Evolutionary conservation across 2,113 vertebrate genomes (phyloP).

Genomic region (Platysternon megacephalum): DNA sequence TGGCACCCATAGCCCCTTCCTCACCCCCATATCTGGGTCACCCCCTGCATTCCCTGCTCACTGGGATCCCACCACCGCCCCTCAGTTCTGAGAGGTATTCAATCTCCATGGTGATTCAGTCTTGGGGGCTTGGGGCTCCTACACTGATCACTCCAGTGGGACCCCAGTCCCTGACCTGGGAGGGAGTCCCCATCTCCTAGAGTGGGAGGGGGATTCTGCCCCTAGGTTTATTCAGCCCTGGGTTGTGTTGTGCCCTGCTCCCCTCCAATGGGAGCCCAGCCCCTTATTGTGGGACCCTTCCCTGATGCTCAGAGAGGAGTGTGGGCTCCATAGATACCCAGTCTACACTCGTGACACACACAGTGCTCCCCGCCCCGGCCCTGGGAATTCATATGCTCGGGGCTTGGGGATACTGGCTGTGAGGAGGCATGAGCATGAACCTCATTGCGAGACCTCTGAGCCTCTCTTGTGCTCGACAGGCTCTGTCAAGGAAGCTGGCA

Average conservation of each 20-base stretch:
- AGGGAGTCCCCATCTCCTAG: background rate
- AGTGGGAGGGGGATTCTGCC: background rate
- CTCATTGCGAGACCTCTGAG: background rate
- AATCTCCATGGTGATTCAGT: background rate
- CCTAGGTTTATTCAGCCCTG: background rate
- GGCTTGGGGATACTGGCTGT: background rate
- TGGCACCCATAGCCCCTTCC: background rate
- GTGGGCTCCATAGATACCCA: background rate
- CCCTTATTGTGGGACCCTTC: background rate
- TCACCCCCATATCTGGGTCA: background rate
- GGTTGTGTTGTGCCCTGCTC: background rate
- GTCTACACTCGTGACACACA: background rate
- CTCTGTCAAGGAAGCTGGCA: slow-evolving; percentile 29
- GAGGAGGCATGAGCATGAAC: background rate
- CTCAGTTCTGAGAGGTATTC: background rate
- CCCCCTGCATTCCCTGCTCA: background rate
- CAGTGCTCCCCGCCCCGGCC: background rate
- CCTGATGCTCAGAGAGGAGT: background rate
- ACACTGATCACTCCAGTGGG: background rate
- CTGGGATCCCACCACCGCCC: background rate
- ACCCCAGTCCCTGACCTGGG: too few relatives aligned
- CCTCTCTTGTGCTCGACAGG: background rate
- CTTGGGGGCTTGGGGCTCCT: background rate
- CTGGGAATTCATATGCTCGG: background rate
- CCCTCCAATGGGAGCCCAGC: background rate